A percentile compares a stretch with the other conserved stretches of the same genome.
These are phyloP conservation scores for Zaprionus camerounensis DNA, from an alignment of 1,140 invertebrate genomes.

Conservation along the genomic window DNA sequence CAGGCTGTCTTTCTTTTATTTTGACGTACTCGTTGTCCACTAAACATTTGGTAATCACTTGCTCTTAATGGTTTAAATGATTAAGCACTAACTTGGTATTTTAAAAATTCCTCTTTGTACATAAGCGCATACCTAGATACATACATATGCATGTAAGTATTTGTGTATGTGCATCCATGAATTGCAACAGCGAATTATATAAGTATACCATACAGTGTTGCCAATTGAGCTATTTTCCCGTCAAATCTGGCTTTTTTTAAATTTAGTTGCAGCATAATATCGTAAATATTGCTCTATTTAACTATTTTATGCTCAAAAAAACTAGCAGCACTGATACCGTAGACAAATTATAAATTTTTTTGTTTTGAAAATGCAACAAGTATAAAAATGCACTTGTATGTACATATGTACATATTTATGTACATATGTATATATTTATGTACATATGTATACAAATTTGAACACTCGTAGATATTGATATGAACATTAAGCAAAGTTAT, in stretches of 20 bases:
- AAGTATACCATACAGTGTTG: neutral
- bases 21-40: neutral
- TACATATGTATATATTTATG: neutral
- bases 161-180: conserved; percentile 3
- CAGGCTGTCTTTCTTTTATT: neutral
- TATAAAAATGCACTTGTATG: neutral
- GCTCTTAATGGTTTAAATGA: neutral
- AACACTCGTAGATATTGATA: neutral
- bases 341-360: too few relatives aligned
- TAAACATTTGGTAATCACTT: neutral
- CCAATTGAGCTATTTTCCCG: neutral
- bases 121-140: neutral
- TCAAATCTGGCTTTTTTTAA: too few relatives aligned
- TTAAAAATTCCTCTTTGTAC: neutral
- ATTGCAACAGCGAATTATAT: conserved; percentile 15
- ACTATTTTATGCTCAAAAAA: too few relatives aligned
- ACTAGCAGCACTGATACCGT: too few relatives aligned
- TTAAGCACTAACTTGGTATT: neutral
- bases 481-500: neutral
- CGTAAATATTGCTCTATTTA: too few relatives aligned
- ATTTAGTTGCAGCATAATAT: too few relatives aligned
- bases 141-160: conserved; percentile 7
- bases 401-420: neutral
- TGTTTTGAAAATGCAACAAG: too few relatives aligned
- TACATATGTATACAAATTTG: neutral